phyloP scores from a whole-genome alignment of 2,888 invertebrate species.

The Microplitis manilae region DNA sequence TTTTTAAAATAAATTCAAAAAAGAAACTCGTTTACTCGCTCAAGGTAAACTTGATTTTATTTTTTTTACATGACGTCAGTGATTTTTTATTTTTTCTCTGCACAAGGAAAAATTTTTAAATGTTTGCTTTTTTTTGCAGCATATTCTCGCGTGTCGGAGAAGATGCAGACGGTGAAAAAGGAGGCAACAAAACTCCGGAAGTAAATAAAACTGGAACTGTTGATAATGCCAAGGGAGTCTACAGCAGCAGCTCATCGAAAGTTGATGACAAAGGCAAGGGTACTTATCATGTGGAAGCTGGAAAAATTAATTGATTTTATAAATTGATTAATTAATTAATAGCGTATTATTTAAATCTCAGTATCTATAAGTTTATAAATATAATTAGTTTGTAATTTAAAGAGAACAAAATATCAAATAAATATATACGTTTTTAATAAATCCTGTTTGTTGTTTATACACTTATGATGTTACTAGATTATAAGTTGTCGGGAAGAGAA shows the following conservation, averaged over 20 bases:
- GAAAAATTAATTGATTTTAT: conserved; percentile 60
- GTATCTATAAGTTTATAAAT: neutral
- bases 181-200: neutral
- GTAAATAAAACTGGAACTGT: conserved; percentile 68
- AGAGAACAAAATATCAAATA: neutral
- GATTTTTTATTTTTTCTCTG: neutral
- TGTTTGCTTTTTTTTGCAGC: conserved; percentile 48
- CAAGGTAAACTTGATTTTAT: neutral
- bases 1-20: neutral
- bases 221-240: conserved; percentile 72
- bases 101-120: conserved; percentile 5
- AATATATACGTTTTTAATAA: neutral
- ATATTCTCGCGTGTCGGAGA: conserved; percentile 70
- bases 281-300: conserved; percentile 72
- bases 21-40: neutral
- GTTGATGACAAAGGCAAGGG: conserved; percentile 73
- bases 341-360: neutral
- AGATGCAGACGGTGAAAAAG: conserved; percentile 51
- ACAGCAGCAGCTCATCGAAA: conserved; percentile 72
- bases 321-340: conserved; percentile 12
- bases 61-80: neutral
- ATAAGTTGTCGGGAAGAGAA: neutral
- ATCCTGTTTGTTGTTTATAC: neutral
- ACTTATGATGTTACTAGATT: neutral
- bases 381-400: neutral